Conservation (phyloP, 92 coral and sea anemone species). For the Parazoanthus darwini region DNA sequence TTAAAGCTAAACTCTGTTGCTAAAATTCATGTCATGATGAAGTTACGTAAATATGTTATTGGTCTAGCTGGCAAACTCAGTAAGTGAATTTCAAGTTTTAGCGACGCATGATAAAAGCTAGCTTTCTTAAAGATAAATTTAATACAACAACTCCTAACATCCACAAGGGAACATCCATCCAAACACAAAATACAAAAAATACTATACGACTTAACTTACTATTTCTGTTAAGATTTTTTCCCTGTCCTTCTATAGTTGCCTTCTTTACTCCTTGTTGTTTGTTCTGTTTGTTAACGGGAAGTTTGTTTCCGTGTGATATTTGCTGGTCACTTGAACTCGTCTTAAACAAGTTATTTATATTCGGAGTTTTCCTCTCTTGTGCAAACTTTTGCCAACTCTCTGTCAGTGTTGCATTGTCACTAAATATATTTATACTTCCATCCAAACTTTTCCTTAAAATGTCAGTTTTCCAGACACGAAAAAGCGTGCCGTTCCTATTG, state of each 20-base stretch:
- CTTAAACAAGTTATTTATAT: not conserved
- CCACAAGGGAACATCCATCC: not conserved
- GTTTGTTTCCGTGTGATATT: not conserved
- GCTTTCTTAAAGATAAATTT: not conserved
- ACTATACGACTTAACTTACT: not conserved
- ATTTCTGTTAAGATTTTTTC: not conserved
- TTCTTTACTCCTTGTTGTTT: constrained; percentile 9
- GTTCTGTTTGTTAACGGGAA: not conserved
- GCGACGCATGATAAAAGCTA: too few relatives aligned
- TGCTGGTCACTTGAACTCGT: not conserved
- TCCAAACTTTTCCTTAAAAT: not conserved
- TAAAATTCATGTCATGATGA: too few relatives aligned
- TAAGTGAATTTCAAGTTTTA: too few relatives aligned
- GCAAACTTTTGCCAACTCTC: not conserved
- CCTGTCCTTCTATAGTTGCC: constrained; percentile 13
- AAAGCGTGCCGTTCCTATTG: not conserved
- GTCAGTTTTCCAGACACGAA: constrained; percentile 11
- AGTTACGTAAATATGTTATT: too few relatives aligned
- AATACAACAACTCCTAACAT: not conserved
- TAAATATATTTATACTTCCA: not conserved
- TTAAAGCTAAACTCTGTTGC: too few relatives aligned
- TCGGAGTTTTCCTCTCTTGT: not conserved
- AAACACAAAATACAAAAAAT: not conserved
- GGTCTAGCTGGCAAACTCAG: too few relatives aligned
- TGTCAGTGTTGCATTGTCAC: not conserved